Evolutionary conservation across 2,888 invertebrate species (phyloP).

Genomic region (Cremastinae sp.): DNA sequence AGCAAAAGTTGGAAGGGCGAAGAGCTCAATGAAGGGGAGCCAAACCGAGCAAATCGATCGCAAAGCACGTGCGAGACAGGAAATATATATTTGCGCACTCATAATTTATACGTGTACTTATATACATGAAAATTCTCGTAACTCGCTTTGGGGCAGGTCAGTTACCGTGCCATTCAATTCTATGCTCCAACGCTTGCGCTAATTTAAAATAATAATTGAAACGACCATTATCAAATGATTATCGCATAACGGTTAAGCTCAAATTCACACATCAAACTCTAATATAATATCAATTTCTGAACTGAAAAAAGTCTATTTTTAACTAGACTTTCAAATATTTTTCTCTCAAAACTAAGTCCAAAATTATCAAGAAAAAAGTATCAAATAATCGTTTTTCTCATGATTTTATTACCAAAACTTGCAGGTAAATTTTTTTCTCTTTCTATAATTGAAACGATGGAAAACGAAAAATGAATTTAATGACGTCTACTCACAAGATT

Average conservation of each 20-base stretch:
- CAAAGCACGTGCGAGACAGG: conserved; percentile 63
- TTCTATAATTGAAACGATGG: neutral
- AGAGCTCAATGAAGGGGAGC: conserved; percentile 29
- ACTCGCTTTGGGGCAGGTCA: conserved; percentile 67
- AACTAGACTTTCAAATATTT: too few species aligned
- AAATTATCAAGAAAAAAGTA: too few species aligned
- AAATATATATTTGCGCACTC: conserved; percentile 42
- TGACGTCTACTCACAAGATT: neutral
- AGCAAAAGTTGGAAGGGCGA: conserved; percentile 1
- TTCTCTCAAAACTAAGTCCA: too few species aligned
- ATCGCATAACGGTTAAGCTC: conserved; percentile 6
- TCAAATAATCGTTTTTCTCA: too few species aligned
- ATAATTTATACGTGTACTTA: too few species aligned
- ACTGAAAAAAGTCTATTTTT: too few species aligned
- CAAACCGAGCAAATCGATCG: conserved; percentile 62
- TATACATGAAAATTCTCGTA: conserved; percentile 49
- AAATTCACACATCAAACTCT: too few species aligned
- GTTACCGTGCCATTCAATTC: conserved; percentile 62
- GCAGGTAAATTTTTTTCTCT: too few species aligned
- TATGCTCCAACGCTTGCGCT: conserved; percentile 16
- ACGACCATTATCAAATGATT: neutral
- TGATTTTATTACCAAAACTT: too few species aligned
- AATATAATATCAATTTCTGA: too few species aligned
- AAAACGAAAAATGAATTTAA: neutral
- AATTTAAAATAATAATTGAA: conserved; percentile 5